phyloP scores from a whole-genome alignment of 1,140 invertebrate genomes.

The Onthophagus taurus region DNA sequence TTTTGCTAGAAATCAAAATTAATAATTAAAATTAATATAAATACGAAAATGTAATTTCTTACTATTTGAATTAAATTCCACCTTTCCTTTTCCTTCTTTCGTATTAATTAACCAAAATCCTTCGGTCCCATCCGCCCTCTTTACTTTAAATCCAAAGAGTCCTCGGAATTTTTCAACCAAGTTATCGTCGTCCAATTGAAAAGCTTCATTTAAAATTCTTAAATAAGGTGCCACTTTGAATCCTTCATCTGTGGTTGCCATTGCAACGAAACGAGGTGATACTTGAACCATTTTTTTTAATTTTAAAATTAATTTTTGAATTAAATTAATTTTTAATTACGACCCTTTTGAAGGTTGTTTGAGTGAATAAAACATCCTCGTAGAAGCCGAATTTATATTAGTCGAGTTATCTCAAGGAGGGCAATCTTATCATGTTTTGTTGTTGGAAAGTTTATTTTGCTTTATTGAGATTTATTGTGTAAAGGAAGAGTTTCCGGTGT shows the following conservation, averaged over 20 bases:
- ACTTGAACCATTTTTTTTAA: no score
- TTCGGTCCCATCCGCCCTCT: slow-evolving; percentile 61
- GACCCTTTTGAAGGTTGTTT: no score
- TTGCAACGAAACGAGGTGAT: no score
- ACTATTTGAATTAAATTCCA: slow-evolving; percentile 66
- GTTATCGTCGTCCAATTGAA: slow-evolving; percentile 71
- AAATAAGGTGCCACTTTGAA: slow-evolving; percentile 74
- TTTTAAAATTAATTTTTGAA: no score
- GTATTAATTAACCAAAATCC: slow-evolving; percentile 86
- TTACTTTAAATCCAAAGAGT: slow-evolving; percentile 83
- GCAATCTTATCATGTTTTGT: no score
- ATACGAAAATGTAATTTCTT: slow-evolving; percentile 20
- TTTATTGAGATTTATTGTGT: no score
- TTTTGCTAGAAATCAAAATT: slow-evolving; percentile 52
- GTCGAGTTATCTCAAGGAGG: no score
- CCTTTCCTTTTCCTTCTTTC: slow-evolving; percentile 77
- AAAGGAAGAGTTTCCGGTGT: no score
- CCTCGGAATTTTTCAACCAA: slow-evolving; percentile 79
- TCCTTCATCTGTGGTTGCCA: slow-evolving; percentile 35
- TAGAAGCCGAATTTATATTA: no score
- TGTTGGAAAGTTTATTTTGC: no score
- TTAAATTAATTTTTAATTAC: no score
- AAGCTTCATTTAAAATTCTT: slow-evolving; percentile 67
- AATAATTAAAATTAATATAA: slow-evolving; percentile 4
- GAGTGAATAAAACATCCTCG: no score